A percentile compares a stretch with the other conserved stretches of the same genome.
Evolutionary conservation across 2,113 vertebrate genomes (phyloP).

Genomic region (Laterallus jamaicensis): DNA sequence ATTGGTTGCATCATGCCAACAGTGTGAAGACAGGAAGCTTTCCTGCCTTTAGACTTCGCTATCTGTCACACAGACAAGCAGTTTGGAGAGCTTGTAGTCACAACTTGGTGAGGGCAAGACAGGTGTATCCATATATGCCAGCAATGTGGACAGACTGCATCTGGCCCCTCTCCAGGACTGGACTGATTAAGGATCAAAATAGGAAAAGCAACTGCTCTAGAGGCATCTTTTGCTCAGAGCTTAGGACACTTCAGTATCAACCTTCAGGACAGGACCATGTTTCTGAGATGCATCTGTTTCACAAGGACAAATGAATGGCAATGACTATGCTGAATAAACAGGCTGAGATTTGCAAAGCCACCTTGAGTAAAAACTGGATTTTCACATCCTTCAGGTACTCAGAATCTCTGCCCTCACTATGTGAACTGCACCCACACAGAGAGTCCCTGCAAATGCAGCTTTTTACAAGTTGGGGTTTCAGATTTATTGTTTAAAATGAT

Average conservation of each 20-base stretch:
- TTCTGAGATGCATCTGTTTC: neutral
- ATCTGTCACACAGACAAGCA: neutral
- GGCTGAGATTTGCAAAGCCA: neutral
- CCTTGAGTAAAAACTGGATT: neutral
- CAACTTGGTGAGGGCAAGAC: neutral
- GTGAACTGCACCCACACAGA: neutral
- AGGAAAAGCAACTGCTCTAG: neutral
- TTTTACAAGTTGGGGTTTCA: neutral
- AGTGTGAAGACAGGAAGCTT: neutral
- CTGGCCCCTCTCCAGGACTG: neutral
- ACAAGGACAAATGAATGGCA: neutral
- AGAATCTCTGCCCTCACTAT: neutral
- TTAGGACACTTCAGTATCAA: neutral
- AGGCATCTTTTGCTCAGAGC: neutral
- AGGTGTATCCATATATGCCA: neutral
- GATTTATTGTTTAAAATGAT: slow-evolving; percentile 19
- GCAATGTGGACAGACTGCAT: neutral
- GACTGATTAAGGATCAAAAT: neutral
- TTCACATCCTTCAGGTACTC: neutral
- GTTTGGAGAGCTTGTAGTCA: neutral
- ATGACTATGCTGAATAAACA: neutral
- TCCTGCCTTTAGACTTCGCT: neutral
- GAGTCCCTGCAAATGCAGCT: neutral
- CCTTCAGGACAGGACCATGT: neutral
- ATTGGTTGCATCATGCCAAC: neutral